Conservation (phyloP, 2,797 vertebrate genomes). For the Spinus pinus region DNA sequence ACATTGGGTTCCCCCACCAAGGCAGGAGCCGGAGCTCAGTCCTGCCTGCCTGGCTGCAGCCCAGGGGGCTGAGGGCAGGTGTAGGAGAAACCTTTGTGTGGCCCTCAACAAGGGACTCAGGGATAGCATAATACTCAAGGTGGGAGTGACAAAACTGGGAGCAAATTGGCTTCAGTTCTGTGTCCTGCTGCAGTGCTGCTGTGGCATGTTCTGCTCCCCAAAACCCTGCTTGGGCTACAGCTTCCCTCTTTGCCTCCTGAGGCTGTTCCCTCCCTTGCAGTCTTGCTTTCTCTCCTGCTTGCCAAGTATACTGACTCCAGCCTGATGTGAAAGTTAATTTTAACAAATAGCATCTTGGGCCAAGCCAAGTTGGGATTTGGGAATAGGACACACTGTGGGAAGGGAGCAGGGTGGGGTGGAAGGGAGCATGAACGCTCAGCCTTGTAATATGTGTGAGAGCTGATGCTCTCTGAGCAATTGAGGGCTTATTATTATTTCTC, state of each 20-base stretch:
- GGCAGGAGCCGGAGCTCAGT: not conserved
- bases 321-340: conserved; percentile 62
- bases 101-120: not conserved
- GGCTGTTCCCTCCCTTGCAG: not conserved
- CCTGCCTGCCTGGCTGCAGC: not conserved
- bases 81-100: not conserved
- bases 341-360: conserved; percentile 52
- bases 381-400: conserved; percentile 37
- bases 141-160: not conserved
- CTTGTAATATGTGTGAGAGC: conserved; percentile 49
- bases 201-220: not conserved
- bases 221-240: not conserved
- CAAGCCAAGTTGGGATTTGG: conserved; percentile 53
- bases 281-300: conserved; percentile 21
- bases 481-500: conserved; percentile 66
- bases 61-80: fast-evolving
- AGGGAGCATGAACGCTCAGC: not conserved
- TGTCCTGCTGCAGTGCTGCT: not conserved
- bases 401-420: not conserved
- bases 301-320: conserved; percentile 57
- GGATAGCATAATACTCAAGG: not conserved
- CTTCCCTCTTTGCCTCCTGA: not conserved
- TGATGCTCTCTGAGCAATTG: conserved; percentile 63
- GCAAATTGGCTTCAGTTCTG: not conserved
- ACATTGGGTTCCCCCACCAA: fast-evolving